Percentiles rank a stretch among this genome's conserved stretches.
Conservation (phyloP, 2,113 vertebrate species). For the Crotalus tigris region DNA sequence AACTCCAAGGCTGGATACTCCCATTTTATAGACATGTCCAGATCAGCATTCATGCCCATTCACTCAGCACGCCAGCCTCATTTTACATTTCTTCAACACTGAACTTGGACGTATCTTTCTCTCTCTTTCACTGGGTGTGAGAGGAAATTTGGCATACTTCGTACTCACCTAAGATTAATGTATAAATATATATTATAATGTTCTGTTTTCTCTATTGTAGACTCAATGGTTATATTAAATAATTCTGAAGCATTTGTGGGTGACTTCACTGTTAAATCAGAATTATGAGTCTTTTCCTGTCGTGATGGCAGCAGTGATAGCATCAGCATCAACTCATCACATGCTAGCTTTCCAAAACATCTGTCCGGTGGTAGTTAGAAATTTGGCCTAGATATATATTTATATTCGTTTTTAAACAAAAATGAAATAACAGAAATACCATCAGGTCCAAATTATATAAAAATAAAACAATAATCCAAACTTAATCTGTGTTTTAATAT, state of each 20-base stretch:
- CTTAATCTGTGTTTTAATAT: background rate
- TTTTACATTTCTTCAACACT: background rate
- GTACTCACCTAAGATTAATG: background rate
- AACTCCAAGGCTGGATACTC: background rate
- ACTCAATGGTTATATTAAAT: background rate
- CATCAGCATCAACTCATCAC: background rate
- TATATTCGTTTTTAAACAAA: background rate
- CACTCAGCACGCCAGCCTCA: background rate
- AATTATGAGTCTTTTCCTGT: background rate
- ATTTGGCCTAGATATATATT: conserved; percentile 16
- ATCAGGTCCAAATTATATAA: background rate
- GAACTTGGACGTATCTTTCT: background rate
- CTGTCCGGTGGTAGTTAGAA: background rate
- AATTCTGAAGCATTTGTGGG: background rate
- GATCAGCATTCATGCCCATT: background rate
- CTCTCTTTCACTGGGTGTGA: background rate
- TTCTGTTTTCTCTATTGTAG: background rate
- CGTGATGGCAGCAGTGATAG: background rate
- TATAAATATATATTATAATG: background rate
- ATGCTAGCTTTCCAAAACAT: background rate
- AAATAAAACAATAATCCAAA: background rate
- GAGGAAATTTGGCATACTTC: background rate
- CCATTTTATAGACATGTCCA: background rate
- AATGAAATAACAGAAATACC: background rate
- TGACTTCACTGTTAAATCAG: background rate